phyloP scores from a whole-genome alignment of 2,113 vertebrate genomes.

The Alligator mississippiensis region DNA sequence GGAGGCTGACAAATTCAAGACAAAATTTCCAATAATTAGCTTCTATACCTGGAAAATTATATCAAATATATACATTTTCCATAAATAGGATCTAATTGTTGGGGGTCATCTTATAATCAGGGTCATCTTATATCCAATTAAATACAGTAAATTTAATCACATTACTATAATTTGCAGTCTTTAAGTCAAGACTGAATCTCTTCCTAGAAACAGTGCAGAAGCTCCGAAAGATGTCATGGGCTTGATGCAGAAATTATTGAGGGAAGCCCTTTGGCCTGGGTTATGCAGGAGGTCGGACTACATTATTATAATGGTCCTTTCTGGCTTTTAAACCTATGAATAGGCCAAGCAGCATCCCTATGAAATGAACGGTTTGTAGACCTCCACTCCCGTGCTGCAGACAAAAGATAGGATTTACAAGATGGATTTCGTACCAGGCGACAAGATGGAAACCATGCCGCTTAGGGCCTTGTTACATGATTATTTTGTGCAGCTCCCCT shows the following conservation, averaged over 20 bases:
- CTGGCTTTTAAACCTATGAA: background rate
- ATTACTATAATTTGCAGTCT: slow-evolving; percentile 10
- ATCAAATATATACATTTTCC: too few relatives aligned
- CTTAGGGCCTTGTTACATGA: background rate
- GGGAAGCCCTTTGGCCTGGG: slow-evolving; percentile 6
- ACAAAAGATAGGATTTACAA: background rate
- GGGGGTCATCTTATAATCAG: too few relatives aligned
- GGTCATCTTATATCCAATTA: too few relatives aligned
- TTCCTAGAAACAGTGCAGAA: slow-evolving; percentile 45
- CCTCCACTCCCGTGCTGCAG: background rate
- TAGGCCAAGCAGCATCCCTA: background rate
- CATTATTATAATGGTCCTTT: slow-evolving; percentile 18
- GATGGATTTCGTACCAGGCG: background rate
- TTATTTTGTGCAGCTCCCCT: too few relatives aligned
- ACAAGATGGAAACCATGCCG: background rate
- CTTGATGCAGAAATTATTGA: slow-evolving; percentile 45
- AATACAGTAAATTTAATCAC: slow-evolving; percentile 22
- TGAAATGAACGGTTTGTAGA: background rate
- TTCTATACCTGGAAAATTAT: too few relatives aligned
- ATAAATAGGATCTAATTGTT: too few relatives aligned
- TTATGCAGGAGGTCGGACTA: background rate
- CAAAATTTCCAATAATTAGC: too few relatives aligned
- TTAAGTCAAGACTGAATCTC: background rate
- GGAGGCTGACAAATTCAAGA: too few relatives aligned
- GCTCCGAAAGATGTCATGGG: slow-evolving; percentile 17